Conservation (phyloP, 2,113 vertebrate genomes). For the Leucopsar rothschildi region DNA sequence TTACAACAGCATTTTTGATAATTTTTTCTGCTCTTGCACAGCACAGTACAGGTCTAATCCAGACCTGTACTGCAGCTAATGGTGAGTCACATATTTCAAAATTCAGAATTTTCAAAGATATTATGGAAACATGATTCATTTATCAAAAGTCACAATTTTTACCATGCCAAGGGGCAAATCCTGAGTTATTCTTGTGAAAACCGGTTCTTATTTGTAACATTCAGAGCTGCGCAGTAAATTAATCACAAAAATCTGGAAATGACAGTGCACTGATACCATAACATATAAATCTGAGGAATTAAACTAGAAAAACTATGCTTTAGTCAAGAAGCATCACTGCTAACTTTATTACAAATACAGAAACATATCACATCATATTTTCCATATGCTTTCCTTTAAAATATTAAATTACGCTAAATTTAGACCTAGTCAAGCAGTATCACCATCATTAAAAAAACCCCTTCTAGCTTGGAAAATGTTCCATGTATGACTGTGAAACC, state of each 20-base stretch:
- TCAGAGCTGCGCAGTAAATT: background rate
- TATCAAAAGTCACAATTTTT: background rate
- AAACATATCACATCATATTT: background rate
- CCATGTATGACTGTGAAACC: background rate
- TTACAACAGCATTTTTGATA: background rate
- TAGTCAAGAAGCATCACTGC: background rate
- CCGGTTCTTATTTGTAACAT: background rate
- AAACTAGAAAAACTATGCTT: background rate
- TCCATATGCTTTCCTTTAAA: slow-evolving; percentile 26
- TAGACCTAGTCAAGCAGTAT: background rate
- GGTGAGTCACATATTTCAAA: background rate
- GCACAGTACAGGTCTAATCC: background rate
- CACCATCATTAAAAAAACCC: background rate
- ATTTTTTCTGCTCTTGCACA: background rate
- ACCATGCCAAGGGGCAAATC: background rate
- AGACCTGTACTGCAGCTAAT: background rate
- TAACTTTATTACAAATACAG: background rate
- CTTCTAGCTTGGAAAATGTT: background rate
- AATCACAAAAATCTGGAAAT: background rate
- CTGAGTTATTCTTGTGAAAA: background rate
- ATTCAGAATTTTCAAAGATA: background rate
- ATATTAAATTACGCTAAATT: slow-evolving; percentile 1
- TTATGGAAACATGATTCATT: background rate
- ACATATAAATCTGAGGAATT: background rate
- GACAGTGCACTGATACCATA: background rate